Evolutionary conservation across 2,113 vertebrate genomes (phyloP), one percentile per base, ranked within the genome.

Genomic region (Suricata suricatta): DNA sequence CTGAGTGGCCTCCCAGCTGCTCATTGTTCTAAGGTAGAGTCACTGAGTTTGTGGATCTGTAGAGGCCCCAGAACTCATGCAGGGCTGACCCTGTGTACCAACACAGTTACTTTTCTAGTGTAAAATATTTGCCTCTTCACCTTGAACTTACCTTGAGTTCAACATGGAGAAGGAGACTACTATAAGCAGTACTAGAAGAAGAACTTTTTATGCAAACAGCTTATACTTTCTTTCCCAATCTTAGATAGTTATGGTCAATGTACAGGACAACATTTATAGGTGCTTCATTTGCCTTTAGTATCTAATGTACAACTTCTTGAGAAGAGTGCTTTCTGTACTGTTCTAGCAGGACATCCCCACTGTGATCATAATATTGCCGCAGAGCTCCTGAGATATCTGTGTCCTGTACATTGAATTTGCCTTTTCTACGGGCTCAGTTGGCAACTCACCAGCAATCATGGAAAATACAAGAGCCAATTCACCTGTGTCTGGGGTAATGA

Each of bases 341-440:
- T 60, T 83, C 44, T n/a, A 10, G 7, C 2, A 76, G 16, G 74
- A 66, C 38, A 47, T 52, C 7, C 50, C 57, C 68, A 74, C 41
- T 27, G 3, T 82, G 31, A 89, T 23, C 17, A 27, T 41, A 60
- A 82, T 33, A 47, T 29, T 50, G 23, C 1, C 52, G 38, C 21
- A 14, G 64, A 88, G 9, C 33, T 44, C 74, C 57, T 52, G 38
- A 5, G 13, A n/a, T 54, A 35, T 29, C 33, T 38, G 4, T 89
- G 27, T 57, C 25, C 21, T 86, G 2, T 63, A 63, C 7, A 8
- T n/a, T 87, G 50, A 80, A 11, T 63, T 76, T 54, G 50, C 19
- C 2, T 84, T 57, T 11, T 95, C 89, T 94, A 25, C 33, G 52
- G 64, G 14, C 94, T 97, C 83, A 57, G 7, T 82, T 93, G 81